These are phyloP conservation scores for Pitta sordida DNA, from an alignment of 2,113 vertebrate genomes.

Conservation along the genomic window DNA sequence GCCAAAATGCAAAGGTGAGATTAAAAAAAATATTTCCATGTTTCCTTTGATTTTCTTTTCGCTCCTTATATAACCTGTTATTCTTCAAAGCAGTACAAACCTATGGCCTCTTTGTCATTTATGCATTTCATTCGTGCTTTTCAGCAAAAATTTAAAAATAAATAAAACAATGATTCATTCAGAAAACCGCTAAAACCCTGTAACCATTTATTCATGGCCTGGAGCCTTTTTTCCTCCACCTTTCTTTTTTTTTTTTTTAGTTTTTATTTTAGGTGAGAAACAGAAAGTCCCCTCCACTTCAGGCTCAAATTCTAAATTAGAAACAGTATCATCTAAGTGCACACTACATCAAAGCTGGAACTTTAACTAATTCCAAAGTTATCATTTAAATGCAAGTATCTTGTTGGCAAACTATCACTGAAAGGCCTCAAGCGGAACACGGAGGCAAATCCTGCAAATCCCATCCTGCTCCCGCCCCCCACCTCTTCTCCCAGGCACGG, in stretches of 20 bases:
- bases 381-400: conserved; percentile 6
- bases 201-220: not conserved
- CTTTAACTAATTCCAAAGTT: not conserved
- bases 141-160: not conserved
- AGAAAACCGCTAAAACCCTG: not conserved
- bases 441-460: not conserved
- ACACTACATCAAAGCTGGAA: not conserved
- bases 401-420: not conserved
- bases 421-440: not conserved
- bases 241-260: not conserved
- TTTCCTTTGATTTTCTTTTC: not conserved
- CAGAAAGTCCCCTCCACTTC: not conserved
- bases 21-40: no score
- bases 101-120: not conserved
- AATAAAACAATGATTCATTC: not conserved
- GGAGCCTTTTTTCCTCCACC: not conserved
- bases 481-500: not conserved
- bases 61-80: not conserved
- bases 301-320: not conserved
- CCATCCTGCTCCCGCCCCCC: not conserved
- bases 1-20: not conserved
- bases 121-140: not conserved
- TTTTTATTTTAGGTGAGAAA: not conserved
- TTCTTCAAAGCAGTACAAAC: not conserved
- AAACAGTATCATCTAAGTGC: not conserved